Conservation (phyloP, 92 coral and sea anemone genomes). For the Bergia puertoricense region DNA sequence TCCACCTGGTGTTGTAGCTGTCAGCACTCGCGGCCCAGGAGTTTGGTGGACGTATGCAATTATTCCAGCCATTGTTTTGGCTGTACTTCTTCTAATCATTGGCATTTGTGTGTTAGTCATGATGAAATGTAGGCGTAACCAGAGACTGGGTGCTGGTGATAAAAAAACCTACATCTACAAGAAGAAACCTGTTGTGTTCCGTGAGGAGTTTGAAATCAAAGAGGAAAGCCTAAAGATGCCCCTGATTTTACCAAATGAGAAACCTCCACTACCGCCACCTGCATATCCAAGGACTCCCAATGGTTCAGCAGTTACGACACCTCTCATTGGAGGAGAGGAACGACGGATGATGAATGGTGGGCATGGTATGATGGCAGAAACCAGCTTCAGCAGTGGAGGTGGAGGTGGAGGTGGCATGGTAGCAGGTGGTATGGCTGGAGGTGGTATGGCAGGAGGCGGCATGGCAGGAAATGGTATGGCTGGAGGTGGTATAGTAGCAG, state of each 20-base stretch:
- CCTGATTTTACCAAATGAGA: conserved; percentile 87
- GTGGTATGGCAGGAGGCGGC: conserved; percentile 32
- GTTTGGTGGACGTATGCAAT: conserved; percentile 96
- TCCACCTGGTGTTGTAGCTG: conserved; percentile 48
- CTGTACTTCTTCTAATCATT: conserved; percentile 81
- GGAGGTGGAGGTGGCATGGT: conserved; percentile 36
- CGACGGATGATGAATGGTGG: conserved; percentile 39
- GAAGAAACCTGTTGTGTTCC: conserved; percentile 94
- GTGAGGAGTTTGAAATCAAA: conserved; percentile 92
- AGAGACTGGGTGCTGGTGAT: conserved; percentile 74
- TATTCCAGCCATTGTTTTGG: conserved; percentile 91
- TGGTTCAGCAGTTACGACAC: conserved; percentile 73
- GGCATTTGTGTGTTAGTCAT: conserved; percentile 79
- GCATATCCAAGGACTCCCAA: conserved; percentile 90
- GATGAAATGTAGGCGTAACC: conserved; percentile 80
- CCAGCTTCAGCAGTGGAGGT: conserved; percentile 29
- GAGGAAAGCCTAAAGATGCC: conserved; percentile 89
- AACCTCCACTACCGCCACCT: conserved; percentile 97
- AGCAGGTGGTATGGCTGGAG: conserved; percentile 20
- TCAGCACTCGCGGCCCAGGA: conserved; percentile 57
- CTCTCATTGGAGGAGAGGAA: conserved; percentile 63
- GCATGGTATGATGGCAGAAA: conserved; percentile 28
- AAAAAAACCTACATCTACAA: conserved; percentile 84
- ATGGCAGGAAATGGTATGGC: conserved; percentile 6
- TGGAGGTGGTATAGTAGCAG: conserved; percentile 26